phyloP scores from a whole-genome alignment of 2,113 vertebrate genomes.

The Eleginops maclovinus region DNA sequence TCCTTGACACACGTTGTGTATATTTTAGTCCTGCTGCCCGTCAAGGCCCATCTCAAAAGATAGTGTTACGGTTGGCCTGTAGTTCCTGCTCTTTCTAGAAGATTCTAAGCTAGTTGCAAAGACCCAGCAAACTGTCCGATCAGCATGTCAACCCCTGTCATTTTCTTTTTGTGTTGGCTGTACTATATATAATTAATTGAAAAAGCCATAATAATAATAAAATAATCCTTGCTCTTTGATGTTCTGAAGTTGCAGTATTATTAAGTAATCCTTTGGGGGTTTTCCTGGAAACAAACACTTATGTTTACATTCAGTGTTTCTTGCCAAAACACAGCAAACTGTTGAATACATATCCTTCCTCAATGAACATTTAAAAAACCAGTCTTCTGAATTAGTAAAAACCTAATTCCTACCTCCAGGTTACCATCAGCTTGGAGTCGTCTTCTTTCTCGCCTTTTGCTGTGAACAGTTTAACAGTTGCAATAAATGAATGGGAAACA shows the following conservation, averaged over 20 bases:
- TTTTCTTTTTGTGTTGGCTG: no score
- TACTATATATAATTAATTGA: no score
- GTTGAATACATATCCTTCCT: background rate
- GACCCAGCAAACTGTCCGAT: background rate
- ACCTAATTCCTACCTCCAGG: background rate
- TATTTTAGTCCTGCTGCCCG: constrained; percentile 70
- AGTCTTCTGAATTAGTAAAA: background rate
- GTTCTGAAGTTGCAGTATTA: background rate
- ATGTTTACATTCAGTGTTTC: constrained; percentile 3
- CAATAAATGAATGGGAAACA: background rate
- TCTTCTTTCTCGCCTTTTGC: background rate
- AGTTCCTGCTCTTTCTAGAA: constrained; percentile 40
- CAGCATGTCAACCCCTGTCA: no score
- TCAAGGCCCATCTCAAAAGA: constrained; percentile 60
- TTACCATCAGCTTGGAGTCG: background rate
- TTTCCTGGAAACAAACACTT: background rate
- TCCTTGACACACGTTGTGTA: constrained; percentile 58
- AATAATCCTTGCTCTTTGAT: background rate
- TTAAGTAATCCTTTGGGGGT: background rate
- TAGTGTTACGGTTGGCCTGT: constrained; percentile 67
- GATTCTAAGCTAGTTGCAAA: constrained; percentile 5
- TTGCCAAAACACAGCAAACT: background rate
- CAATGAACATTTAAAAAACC: background rate
- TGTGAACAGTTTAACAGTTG: background rate
- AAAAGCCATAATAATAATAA: no score